These are phyloP conservation scores for Graptemys geographica DNA, from an alignment of 2,797 vertebrate species.

Conservation along the genomic window DNA sequence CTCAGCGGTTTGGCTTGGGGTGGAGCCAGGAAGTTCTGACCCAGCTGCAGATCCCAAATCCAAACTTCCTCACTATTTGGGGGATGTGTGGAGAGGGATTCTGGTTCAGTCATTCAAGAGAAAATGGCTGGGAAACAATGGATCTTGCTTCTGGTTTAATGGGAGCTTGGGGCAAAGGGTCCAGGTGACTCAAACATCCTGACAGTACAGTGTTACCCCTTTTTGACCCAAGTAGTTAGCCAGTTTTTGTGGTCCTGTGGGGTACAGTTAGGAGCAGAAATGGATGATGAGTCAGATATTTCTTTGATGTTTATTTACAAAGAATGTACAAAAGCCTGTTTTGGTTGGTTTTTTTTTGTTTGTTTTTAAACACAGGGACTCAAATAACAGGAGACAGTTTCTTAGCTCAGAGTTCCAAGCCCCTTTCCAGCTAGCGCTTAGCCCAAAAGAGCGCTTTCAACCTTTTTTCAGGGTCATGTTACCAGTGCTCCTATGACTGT, in stretches of 20 bases:
- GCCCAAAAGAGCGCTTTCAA: background rate
- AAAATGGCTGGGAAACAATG: background rate
- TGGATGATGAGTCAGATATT: background rate
- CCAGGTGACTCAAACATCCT: fast-evolving
- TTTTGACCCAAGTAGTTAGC: background rate
- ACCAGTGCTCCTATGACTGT: background rate
- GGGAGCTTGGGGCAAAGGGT: background rate
- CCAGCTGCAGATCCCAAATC: background rate
- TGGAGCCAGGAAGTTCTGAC: background rate
- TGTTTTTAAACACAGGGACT: background rate
- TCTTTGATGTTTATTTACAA: background rate
- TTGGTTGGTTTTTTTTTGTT: background rate
- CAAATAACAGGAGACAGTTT: background rate
- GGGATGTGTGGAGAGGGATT: background rate
- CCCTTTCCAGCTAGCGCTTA: background rate
- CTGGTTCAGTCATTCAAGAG: background rate
- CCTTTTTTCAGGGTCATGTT: background rate
- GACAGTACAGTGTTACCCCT: background rate
- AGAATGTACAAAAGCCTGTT: background rate
- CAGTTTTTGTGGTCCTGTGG: background rate
- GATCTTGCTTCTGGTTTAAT: background rate
- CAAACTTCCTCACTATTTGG: fast-evolving
- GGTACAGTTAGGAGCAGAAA: background rate
- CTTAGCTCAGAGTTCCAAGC: background rate
- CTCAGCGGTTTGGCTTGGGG: background rate